Evolutionary conservation across 1,140 invertebrate genomes (phyloP).

Genomic region (Thalassaphorura encarpata): DNA sequence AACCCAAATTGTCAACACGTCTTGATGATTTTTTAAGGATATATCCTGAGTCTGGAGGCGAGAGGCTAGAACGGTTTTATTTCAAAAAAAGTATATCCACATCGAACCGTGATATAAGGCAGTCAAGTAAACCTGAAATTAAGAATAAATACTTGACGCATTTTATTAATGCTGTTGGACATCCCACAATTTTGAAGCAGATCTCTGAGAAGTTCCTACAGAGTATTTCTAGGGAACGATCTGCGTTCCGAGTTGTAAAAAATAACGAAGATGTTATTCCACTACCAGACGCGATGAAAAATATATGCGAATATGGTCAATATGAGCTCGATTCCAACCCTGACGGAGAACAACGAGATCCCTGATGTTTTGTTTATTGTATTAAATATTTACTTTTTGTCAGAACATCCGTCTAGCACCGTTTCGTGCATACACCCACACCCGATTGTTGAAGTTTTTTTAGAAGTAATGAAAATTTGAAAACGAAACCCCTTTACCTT

Average conservation of each 20-base stretch:
- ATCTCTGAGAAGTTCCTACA: constrained; percentile 14
- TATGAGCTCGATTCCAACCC: not conserved
- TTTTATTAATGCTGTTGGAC: constrained; percentile 22
- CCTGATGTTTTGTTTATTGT: not conserved
- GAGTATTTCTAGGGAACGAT: constrained; percentile 9
- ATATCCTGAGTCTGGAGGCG: not conserved
- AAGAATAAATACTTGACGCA: constrained; percentile 8
- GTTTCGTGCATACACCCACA: no score
- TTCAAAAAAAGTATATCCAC: not conserved
- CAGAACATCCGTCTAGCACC: no score
- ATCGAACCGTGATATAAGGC: no score
- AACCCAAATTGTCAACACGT: no score
- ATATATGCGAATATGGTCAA: no score
- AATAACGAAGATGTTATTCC: not conserved
- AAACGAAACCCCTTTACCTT: no score
- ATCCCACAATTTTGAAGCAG: constrained; percentile 21
- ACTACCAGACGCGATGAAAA: not conserved
- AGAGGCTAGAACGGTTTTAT: not conserved
- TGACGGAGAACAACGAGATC: not conserved
- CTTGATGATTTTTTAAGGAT: not conserved
- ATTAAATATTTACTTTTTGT: no score
- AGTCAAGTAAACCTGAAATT: not conserved
- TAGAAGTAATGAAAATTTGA: no score
- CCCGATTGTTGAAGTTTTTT: no score
- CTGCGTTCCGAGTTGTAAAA: no score